Evolutionary conservation across 2,113 vertebrate genomes (phyloP).

Genomic region (Aldabrachelys gigantea): DNA sequence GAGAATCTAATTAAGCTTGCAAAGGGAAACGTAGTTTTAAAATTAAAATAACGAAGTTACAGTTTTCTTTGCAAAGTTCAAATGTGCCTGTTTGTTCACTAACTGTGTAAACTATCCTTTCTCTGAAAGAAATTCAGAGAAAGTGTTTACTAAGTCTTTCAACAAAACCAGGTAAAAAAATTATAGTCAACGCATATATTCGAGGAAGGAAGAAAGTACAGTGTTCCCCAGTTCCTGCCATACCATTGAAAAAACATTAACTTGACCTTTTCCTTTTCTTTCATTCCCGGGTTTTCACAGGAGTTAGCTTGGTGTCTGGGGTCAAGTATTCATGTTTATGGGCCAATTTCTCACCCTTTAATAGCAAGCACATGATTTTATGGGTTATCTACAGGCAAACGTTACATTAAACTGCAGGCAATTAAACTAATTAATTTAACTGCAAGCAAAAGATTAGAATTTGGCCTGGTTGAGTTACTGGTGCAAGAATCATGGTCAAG

Average conservation of each 20-base stretch:
- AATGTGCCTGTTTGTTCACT: neutral
- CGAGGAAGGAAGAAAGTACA: neutral
- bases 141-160: neutral
- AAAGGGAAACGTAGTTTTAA: neutral
- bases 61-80: neutral
- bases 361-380: neutral
- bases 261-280: neutral
- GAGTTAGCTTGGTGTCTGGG: neutral
- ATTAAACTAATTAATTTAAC: too few species aligned
- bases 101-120: neutral
- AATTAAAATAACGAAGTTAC: neutral
- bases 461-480: neutral
- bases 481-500: neutral
- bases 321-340: fast-evolving
- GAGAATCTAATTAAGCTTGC: constrained; percentile 1
- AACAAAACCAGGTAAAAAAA: neutral
- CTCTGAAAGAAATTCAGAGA: neutral
- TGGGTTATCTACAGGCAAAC: neutral
- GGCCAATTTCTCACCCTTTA: neutral
- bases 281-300: fast-evolving
- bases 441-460: neutral
- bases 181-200: neutral
- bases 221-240: neutral
- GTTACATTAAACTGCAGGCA: too few species aligned
- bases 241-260: neutral